Conservation (phyloP, 92 coral and sea anemone genomes). For the Porites rus region DNA sequence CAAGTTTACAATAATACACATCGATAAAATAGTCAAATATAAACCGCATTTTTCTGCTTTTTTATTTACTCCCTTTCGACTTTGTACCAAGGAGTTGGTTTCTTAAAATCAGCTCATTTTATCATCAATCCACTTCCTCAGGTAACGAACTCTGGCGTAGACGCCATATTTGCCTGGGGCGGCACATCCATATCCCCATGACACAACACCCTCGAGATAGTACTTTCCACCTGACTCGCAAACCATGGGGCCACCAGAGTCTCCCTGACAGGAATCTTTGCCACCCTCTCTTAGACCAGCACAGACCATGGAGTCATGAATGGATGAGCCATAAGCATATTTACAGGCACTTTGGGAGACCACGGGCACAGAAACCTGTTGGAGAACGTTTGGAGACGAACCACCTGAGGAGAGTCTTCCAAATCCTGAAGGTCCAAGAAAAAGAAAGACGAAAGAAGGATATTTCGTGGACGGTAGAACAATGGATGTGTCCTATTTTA, state of each 20-base stretch:
- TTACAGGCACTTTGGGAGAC: constrained; percentile 55
- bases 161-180: constrained; percentile 68
- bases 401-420: constrained; percentile 71
- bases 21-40: too few species aligned
- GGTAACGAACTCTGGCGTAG: constrained; percentile 59
- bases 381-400: constrained; percentile 41
- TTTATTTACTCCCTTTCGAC: too few species aligned
- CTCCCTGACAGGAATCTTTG: constrained; percentile 71
- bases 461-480: too few species aligned
- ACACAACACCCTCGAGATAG: constrained; percentile 62
- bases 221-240: constrained; percentile 63
- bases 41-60: too few species aligned
- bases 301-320: constrained; percentile 78
- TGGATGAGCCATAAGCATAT: constrained; percentile 44
- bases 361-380: constrained; percentile 73
- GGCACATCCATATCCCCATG: constrained; percentile 73
- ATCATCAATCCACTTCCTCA: constrained; percentile 49
- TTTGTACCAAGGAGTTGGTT: not conserved
- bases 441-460: not conserved
- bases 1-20: too few species aligned
- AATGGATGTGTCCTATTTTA: too few species aligned
- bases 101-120: constrained; percentile 26
- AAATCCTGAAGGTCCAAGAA: constrained; percentile 47
- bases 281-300: constrained; percentile 71
- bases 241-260: constrained; percentile 77